These are phyloP conservation scores for Eupithecia dodoneata DNA, from an alignment of 2,888 invertebrate species.

Conservation along the genomic window DNA sequence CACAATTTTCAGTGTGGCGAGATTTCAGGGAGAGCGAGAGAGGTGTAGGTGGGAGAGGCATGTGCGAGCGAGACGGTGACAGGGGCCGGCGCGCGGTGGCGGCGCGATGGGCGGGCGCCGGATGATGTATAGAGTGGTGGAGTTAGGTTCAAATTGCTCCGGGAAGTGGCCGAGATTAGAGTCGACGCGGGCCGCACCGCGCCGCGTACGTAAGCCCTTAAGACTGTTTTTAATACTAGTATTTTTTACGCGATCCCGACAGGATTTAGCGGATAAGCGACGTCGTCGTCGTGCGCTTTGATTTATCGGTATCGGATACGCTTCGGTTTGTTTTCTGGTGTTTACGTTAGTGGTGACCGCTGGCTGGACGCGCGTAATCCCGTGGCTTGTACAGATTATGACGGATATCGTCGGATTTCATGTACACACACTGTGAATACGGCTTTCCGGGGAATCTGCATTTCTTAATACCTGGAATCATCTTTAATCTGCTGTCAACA, in stretches of 20 bases:
- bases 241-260: constrained; percentile 85
- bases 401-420: constrained; percentile 79
- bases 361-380: constrained; percentile 77
- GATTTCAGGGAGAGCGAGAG: constrained; percentile 73
- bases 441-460: constrained; percentile 58
- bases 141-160: constrained; percentile 90
- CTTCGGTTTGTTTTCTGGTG: constrained; percentile 78
- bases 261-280: constrained; percentile 83
- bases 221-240: constrained; percentile 90
- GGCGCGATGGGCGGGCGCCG: constrained; percentile 82
- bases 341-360: constrained; percentile 82
- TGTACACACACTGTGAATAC: constrained; percentile 71
- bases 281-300: constrained; percentile 82
- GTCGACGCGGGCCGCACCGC: constrained; percentile 86
- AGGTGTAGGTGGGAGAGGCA: constrained; percentile 39
- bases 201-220: constrained; percentile 88
- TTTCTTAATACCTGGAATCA: constrained; percentile 43
- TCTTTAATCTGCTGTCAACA: constrained; percentile 47
- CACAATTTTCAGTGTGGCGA: constrained; percentile 75
- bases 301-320: constrained; percentile 83
- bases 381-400: constrained; percentile 81
- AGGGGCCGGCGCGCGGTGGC: constrained; percentile 58
- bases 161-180: constrained; percentile 91
- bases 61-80: constrained; percentile 63
- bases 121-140: constrained; percentile 90